Conservation (phyloP, 2,113 vertebrate genomes). For the Panthera leo region DNA sequence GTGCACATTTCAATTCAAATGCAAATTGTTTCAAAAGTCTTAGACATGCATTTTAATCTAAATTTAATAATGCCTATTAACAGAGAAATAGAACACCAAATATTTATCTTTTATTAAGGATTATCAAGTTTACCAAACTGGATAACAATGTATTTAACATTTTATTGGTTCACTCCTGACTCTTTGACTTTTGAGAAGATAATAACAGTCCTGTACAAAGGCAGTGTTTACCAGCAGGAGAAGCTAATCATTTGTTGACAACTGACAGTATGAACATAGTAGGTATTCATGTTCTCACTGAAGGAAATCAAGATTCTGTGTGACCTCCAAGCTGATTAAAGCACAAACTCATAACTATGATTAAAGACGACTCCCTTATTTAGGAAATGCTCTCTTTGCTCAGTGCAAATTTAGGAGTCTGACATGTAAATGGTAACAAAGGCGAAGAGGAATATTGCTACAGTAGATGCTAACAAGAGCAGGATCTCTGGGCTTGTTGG, state of each 20-base stretch:
- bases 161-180: background rate
- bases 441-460: background rate
- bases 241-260: constrained; percentile 34
- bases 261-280: background rate
- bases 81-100: background rate
- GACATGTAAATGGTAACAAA: background rate
- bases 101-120: background rate
- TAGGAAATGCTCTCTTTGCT: background rate
- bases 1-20: constrained; percentile 25
- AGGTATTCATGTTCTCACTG: background rate
- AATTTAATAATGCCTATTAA: constrained; percentile 34
- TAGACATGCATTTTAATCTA: background rate
- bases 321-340: background rate
- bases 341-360: background rate
- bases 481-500: background rate
- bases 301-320: background rate
- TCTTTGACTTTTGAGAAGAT: constrained; percentile 26
- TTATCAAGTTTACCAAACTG: constrained; percentile 21
- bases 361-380: background rate
- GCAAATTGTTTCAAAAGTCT: background rate
- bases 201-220: background rate
- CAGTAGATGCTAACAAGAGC: background rate
- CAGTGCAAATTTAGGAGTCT: background rate
- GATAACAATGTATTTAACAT: background rate
- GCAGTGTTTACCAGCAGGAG: background rate